Evolutionary conservation across 2,888 invertebrate genomes (phyloP).

Genomic region (Matsumyia berberina): DNA sequence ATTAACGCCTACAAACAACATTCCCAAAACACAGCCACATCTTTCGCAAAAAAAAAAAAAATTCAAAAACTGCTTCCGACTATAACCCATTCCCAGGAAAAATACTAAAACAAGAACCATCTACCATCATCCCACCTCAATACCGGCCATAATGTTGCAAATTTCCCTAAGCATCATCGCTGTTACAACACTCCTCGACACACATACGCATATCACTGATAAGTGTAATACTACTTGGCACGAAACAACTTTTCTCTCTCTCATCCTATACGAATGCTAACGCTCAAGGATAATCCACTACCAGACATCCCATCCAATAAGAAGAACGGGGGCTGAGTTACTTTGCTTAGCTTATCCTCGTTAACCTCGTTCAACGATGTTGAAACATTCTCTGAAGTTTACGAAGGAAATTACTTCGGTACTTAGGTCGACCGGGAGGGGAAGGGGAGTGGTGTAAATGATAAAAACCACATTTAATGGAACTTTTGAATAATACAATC

Average conservation of each 20-base stretch:
- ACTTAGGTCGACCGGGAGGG: slow-evolving; percentile 44
- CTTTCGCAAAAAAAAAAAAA: too few relatives aligned
- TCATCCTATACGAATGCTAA: slow-evolving; percentile 32
- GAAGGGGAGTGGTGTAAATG: slow-evolving; percentile 45
- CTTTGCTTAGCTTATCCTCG: slow-evolving; percentile 56
- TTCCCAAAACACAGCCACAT: too few relatives aligned
- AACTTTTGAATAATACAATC: slow-evolving; percentile 72
- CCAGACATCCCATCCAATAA: neutral
- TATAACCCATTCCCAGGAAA: too few relatives aligned
- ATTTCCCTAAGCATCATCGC: neutral
- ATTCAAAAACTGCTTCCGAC: too few relatives aligned
- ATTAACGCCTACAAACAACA: too few relatives aligned
- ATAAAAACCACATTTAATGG: slow-evolving; percentile 71
- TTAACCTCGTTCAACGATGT: slow-evolving; percentile 60
- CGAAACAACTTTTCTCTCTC: slow-evolving; percentile 17
- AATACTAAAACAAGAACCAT: too few relatives aligned
- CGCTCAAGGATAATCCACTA: slow-evolving; percentile 56
- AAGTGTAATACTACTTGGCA: slow-evolving; percentile 42
- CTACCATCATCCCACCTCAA: too few relatives aligned
- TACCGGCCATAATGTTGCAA: too few relatives aligned
- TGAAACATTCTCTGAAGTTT: slow-evolving; percentile 58
- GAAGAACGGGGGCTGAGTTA: neutral
- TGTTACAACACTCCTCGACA: slow-evolving; percentile 1
- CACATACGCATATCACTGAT: slow-evolving; percentile 23
- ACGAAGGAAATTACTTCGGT: slow-evolving; percentile 70